Percentiles rank a stretch among this genome's conserved stretches.
Evolutionary conservation across 1,140 invertebrate genomes (phyloP).

Genomic region (Lepidurus arcticus): DNA sequence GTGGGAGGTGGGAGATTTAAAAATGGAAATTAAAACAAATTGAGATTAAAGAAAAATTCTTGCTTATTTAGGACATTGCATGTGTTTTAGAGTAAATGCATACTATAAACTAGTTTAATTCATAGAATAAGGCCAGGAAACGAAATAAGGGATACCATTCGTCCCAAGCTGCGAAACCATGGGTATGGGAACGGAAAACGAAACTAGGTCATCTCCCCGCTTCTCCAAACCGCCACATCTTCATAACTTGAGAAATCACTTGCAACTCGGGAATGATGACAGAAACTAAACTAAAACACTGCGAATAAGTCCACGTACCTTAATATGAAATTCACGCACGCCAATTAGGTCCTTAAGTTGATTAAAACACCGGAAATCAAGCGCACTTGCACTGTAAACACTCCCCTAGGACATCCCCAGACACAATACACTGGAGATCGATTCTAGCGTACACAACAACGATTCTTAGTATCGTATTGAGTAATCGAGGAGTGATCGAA

Average conservation of each 20-base stretch:
- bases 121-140: slow-evolving; percentile 2
- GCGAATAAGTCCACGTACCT: not conserved
- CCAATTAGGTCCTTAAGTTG: not conserved
- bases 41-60: no score
- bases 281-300: not conserved
- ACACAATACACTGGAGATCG: slow-evolving; percentile 1
- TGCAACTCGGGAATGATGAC: not conserved
- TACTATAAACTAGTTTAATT: no score
- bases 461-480: not conserved
- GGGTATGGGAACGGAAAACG: not conserved
- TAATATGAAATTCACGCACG: not conserved
- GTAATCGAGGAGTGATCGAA: not conserved
- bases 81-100: no score
- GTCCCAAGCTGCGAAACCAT: slow-evolving; percentile 12
- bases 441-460: not conserved
- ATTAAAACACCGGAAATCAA: not conserved
- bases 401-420: slow-evolving; percentile 10
- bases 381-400: slow-evolving; percentile 21
- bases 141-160: not conserved
- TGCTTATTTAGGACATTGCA: no score
- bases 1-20: no score
- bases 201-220: slow-evolving; percentile 18
- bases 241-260: not conserved
- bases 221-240: slow-evolving; percentile 6
- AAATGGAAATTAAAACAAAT: no score